Evolutionary conservation across 2,797 vertebrate genomes (phyloP), one percentile per base, ranked within the genome.

Genomic region (Sebastes kiyomatsui): DNA sequence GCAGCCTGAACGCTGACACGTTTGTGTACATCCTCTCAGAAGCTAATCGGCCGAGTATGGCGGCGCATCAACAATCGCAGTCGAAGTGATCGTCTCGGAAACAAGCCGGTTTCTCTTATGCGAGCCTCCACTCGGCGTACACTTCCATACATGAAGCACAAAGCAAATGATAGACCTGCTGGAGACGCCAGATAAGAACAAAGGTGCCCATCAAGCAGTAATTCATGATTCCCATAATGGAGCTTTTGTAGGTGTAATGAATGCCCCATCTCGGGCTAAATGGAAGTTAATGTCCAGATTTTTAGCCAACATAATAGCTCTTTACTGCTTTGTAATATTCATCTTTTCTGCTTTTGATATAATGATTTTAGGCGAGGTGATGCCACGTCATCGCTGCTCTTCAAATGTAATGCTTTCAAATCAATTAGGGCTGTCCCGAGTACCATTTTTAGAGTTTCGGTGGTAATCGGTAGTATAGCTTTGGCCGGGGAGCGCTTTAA

Each of bases 141-240:
- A 14, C 6, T 1, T 54, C 55, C 66, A n/a, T 28, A 66, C 54
- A 13, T 32, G 56, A 69, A 9, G 79, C 81, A 69, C 79, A 78
- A 78, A 87, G 82, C 20, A 64, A 78, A 80, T 59, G 62, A 68
- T 46, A 42, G 55, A 65, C 70, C 82, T 69, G 54, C 77, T 78
- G 73, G 9, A 81, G 60, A 61, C 3, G 58, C 82, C 82, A 70
- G 83, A 89, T 81, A n/a, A 84, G 78, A 81, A 80, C 71, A 86
- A 86, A 87, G 71, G 75, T 65, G 30, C 60, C 66, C 6, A 71
- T 90, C 77, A 78, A 60, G 72, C 32, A 8, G 67, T 38, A 22
- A 85, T 80, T 82, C 49, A 81, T 22, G 22, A 32, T 65, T 61
- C 33, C 20, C 6, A 25, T 62, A 68, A 84, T 77, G 42, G 60